A percentile compares a stretch with the other conserved stretches of the same genome.
These are phyloP conservation scores for Lasioglossum vierecki DNA, from an alignment of 2,888 invertebrate genomes.

Conservation along the genomic window DNA sequence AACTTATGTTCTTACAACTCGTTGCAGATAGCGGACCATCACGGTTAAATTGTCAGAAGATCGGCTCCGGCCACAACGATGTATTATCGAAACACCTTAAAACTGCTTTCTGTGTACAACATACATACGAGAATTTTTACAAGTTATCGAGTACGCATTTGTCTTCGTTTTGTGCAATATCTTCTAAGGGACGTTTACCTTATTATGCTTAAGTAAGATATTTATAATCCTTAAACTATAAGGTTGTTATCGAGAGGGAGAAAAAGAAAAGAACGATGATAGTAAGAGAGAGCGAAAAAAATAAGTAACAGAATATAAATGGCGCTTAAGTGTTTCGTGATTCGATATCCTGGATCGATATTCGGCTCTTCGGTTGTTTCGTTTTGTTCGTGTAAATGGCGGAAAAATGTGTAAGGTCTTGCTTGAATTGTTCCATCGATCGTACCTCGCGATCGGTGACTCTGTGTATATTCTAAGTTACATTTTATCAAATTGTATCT, in stretches of 20 bases:
- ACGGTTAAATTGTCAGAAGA: constrained; percentile 62
- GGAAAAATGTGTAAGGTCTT: constrained; percentile 25
- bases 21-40: constrained; percentile 75
- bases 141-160: constrained; percentile 68
- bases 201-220: constrained; percentile 68
- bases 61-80: constrained; percentile 52
- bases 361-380: constrained; percentile 55
- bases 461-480: constrained; percentile 71
- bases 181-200: constrained; percentile 65
- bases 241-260: constrained; percentile 73
- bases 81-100: constrained; percentile 70
- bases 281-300: not conserved
- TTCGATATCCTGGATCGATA: constrained; percentile 52
- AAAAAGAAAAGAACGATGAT: not conserved
- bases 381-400: constrained; percentile 27
- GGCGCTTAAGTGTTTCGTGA: constrained; percentile 72
- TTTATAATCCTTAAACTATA: constrained; percentile 73
- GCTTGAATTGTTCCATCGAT: constrained; percentile 56
- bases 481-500: constrained; percentile 80
- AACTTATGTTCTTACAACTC: too few relatives aligned
- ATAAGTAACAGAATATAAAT: constrained; percentile 46
- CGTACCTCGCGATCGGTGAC: constrained; percentile 47
- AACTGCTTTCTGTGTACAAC: constrained; percentile 75
- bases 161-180: constrained; percentile 73
- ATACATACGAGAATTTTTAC: constrained; percentile 54